A percentile compares a stretch with the other conserved stretches of the same genome.
phyloP scores from a whole-genome alignment of 1,140 invertebrate genomes.

The Zaprionus capensis region DNA sequence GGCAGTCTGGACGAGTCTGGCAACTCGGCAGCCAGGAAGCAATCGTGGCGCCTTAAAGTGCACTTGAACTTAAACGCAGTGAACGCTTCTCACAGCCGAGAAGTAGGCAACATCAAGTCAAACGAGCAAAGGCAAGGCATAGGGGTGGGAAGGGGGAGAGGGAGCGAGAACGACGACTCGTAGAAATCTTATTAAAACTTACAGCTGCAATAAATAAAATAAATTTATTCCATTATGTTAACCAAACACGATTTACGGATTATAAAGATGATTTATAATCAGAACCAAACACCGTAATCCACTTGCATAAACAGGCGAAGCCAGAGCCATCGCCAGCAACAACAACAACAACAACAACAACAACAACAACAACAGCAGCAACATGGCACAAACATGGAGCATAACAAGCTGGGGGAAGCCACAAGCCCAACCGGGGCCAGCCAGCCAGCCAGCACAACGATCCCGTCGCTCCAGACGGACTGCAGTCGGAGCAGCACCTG shows the following conservation, averaged over 20 bases:
- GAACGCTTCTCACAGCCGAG: neutral
- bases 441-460: constrained; percentile 10
- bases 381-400: constrained; percentile 78
- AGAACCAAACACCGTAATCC: constrained; percentile 82
- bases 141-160: neutral
- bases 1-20: neutral
- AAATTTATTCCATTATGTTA: constrained; percentile 83
- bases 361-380: constrained; percentile 49
- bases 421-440: constrained; percentile 26
- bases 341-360: neutral
- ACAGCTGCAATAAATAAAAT: constrained; percentile 83
- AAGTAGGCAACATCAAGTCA: constrained; percentile 12
- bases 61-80: constrained; percentile 45
- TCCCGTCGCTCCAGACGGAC: constrained; percentile 26
- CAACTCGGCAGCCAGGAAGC: constrained; percentile 3
- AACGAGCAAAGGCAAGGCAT: neutral
- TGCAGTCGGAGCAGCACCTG: constrained; percentile 53
- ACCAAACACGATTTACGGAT: constrained; percentile 83
- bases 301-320: constrained; percentile 77
- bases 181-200: constrained; percentile 82
- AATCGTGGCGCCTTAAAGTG: constrained; percentile 58
- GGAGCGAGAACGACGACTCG: constrained; percentile 53
- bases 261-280: constrained; percentile 83
- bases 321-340: constrained; percentile 27
- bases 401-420: constrained; percentile 72